Evolutionary conservation across 2,797 vertebrate species (phyloP).

Genomic region (Melanogrammus aeglefinus): DNA sequence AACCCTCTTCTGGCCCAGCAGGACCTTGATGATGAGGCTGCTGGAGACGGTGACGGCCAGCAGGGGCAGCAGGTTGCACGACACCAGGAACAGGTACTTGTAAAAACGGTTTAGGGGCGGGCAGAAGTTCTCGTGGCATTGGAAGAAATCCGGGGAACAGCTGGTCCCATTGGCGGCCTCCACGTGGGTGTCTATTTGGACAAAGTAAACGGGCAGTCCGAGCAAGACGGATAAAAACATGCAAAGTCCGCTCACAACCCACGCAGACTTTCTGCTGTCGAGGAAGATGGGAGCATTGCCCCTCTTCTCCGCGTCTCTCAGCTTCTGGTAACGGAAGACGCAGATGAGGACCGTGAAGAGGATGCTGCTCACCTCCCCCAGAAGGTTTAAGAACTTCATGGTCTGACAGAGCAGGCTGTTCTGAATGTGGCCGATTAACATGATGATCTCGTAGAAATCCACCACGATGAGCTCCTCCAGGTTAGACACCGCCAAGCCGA

Average conservation of each 20-base stretch:
- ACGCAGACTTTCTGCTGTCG: slow-evolving; percentile 57
- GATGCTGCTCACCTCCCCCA: slow-evolving; percentile 67
- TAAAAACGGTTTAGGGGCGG: slow-evolving; percentile 50
- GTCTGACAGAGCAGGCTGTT: slow-evolving; percentile 41
- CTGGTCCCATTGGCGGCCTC: background rate
- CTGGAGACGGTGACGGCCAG: slow-evolving; percentile 62
- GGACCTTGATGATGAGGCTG: slow-evolving; percentile 58
- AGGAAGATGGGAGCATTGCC: slow-evolving; percentile 54
- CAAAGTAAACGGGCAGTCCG: slow-evolving; percentile 51
- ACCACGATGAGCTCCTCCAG: slow-evolving; percentile 65
- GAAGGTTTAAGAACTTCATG: slow-evolving; percentile 61
- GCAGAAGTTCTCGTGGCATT: slow-evolving; percentile 52
- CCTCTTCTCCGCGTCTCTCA: slow-evolving; percentile 54
- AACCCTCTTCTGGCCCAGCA: slow-evolving; percentile 49
- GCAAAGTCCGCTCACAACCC: slow-evolving; percentile 43
- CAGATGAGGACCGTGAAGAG: slow-evolving; percentile 74
- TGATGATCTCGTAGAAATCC: slow-evolving; percentile 58
- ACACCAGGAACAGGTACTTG: slow-evolving; percentile 60
- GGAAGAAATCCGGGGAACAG: slow-evolving; percentile 65
- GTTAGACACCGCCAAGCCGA: slow-evolving; percentile 66
- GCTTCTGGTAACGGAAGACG: slow-evolving; percentile 75
- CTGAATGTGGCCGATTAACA: background rate
- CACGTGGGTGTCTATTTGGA: slow-evolving; percentile 8
- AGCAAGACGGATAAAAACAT: slow-evolving; percentile 39
- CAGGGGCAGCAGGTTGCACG: slow-evolving; percentile 67